Conservation (phyloP, 1,140 invertebrate genomes). For the silkworm (Bombyx mori) region DNA sequence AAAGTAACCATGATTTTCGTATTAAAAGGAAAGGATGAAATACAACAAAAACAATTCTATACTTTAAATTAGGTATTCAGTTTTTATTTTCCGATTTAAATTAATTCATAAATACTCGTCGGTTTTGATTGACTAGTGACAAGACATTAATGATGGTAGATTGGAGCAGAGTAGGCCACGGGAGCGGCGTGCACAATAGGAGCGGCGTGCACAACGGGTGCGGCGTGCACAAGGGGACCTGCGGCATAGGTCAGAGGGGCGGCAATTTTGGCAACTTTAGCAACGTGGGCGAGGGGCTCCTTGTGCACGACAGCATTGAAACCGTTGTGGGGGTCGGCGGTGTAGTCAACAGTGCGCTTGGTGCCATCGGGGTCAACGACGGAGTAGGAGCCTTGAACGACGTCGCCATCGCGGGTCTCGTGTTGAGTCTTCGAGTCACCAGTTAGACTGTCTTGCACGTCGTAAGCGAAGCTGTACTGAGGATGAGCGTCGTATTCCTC, state of each 20-base stretch:
- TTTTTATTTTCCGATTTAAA: background rate
- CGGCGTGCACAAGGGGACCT: constrained; percentile 25
- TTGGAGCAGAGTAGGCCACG: constrained; percentile 20
- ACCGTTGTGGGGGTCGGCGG: constrained; percentile 69
- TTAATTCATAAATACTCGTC: constrained; percentile 2
- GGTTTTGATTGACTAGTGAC: constrained; percentile 2
- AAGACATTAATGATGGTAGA: constrained; percentile 13
- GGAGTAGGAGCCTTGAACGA: constrained; percentile 75
- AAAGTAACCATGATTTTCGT: too few species aligned
- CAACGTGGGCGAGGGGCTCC: constrained; percentile 31
- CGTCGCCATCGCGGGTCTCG: constrained; percentile 74
- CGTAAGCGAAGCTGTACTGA: constrained; percentile 75
- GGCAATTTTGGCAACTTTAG: constrained; percentile 31
- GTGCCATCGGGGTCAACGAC: constrained; percentile 76
- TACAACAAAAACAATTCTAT: too few species aligned
- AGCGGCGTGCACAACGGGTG: constrained; percentile 20
- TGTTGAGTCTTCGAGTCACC: constrained; percentile 78
- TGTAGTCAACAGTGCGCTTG: constrained; percentile 77
- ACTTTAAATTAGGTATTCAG: too few species aligned
- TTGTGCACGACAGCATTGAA: constrained; percentile 68
- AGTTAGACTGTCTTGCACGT: constrained; percentile 76
- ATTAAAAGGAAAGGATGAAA: too few species aligned
- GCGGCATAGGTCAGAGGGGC: constrained; percentile 30
- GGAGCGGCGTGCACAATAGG: constrained; percentile 65
- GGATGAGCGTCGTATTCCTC: constrained; percentile 68